Evolutionary conservation across 2,797 vertebrate species (phyloP).

Genomic region (Alosa sapidissima): DNA sequence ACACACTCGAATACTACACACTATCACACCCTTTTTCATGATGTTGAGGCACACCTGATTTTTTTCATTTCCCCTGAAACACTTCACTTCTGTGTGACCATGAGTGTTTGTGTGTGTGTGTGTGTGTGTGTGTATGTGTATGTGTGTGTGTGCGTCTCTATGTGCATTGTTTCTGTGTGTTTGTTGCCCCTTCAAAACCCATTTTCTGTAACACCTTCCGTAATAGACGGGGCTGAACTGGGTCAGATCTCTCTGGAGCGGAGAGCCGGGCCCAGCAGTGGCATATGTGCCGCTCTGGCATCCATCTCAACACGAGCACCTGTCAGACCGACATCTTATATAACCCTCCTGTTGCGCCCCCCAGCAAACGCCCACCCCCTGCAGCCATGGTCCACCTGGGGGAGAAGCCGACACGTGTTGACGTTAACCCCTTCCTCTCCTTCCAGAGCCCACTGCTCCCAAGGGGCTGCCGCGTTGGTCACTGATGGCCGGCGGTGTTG

Average conservation of each 20-base stretch:
- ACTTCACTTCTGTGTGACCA: not conserved
- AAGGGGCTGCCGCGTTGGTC: not conserved
- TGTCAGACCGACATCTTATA: not conserved
- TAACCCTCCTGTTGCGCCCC: slow-evolving; percentile 4
- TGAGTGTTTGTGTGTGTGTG: slow-evolving; percentile 5
- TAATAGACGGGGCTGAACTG: slow-evolving; percentile 39
- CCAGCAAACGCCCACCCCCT: not conserved
- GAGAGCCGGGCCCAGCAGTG: slow-evolving; percentile 1
- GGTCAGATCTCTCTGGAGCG: slow-evolving; percentile 46
- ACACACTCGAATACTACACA: not conserved
- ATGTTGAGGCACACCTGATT: slow-evolving; percentile 42
- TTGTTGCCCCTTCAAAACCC: slow-evolving; percentile 34
- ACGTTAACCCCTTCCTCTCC: slow-evolving; percentile 13
- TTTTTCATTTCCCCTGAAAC: not conserved
- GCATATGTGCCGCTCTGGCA: slow-evolving; percentile 38
- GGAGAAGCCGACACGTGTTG: slow-evolving; percentile 6
- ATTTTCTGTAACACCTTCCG: slow-evolving; percentile 54
- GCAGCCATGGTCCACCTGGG: not conserved
- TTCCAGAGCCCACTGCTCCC: not conserved
- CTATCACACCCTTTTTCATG: slow-evolving; percentile 41
- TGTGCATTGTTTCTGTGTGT: slow-evolving; percentile 56
- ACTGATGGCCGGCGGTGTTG: not conserved
- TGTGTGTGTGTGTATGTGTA: not conserved
- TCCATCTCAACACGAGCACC: slow-evolving; percentile 19
- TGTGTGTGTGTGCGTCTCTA: slow-evolving; percentile 30